Evolutionary conservation across 2,888 invertebrate species (phyloP), one percentile per base, ranked within the genome.

Genomic region (Entomobrya proxima): DNA sequence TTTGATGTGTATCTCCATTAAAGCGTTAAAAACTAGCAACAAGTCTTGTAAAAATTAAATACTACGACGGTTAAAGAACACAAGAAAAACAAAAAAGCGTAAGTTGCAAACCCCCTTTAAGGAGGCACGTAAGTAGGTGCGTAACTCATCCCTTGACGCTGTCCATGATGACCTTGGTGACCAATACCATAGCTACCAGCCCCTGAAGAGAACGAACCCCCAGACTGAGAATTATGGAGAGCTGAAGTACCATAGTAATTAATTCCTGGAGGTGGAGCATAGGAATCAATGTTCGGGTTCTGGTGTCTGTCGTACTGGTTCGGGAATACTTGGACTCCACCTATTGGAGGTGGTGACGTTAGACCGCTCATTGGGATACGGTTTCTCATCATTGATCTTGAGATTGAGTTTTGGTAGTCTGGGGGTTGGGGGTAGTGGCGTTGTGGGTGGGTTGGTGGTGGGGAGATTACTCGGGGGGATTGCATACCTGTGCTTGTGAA

Each of bases 381-480:
- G n/a, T 47, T 47, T n/a, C 47, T 47, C 47, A 47, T 47, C 47
- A 47, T 47, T 2, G 47, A 55, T 24, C 55, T 55, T 2, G 75
- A 75, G 2, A 75, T 75, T 13, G 75, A 75, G 75, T 75, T 75
- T 24, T 75, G 75, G 55, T 75, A 75, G 52, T 75, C 75, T 15
- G 75, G 75, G 5, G 75, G 75, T 18, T 50, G 52, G 35, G 75
- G 18, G 52, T 75, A 13, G 32, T 37, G 18, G 52, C 27, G 15
- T n/a, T 24, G 9, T n/a, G n/a, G 75, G 32, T 18, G 32, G 52
- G 5, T 77, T 47, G 89, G 97, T 97, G 6, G 97, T 97, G 18
- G 98, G 98, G 24, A 97, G 97, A 91, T 97, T 96, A 92, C 98
- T 97, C 85, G 91, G 24, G 91, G 90, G 84, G 7, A 9, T n/a